A percentile compares a stretch with the other conserved stretches of the same genome.
Evolutionary conservation across 1,140 invertebrate species (phyloP).

Genomic region (Achroia grisella): DNA sequence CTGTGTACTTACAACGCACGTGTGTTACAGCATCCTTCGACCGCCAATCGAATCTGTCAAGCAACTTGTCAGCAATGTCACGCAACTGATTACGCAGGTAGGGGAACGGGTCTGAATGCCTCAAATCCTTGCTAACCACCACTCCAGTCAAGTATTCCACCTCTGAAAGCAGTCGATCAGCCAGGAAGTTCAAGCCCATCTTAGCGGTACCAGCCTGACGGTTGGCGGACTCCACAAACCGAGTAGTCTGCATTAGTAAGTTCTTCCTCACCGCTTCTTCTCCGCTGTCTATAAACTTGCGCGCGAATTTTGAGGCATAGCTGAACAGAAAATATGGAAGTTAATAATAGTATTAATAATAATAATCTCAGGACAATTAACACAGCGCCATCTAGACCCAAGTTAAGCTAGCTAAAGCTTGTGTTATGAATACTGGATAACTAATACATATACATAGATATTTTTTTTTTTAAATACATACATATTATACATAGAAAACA

Average conservation of each 20-base stretch:
- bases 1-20: slow-evolving; percentile 26
- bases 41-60: slow-evolving; percentile 41
- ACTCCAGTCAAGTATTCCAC: slow-evolving; percentile 20
- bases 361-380: too few species aligned
- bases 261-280: slow-evolving; percentile 50
- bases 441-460: too few species aligned
- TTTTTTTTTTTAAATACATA: too few species aligned
- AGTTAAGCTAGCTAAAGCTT: too few species aligned
- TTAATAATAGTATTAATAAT: too few species aligned
- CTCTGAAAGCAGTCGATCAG: slow-evolving; percentile 33
- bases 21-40: slow-evolving; percentile 33
- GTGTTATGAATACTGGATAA: too few species aligned
- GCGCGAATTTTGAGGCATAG: slow-evolving; percentile 24
- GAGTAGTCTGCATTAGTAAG: slow-evolving; percentile 28
- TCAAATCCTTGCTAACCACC: slow-evolving; percentile 7
- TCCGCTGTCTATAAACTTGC: slow-evolving; percentile 29
- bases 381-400: too few species aligned
- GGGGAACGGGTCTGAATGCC: slow-evolving; percentile 21
- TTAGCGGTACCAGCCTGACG: slow-evolving; percentile 33
- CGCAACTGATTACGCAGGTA: slow-evolving; percentile 13
- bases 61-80: slow-evolving; percentile 15
- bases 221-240: slow-evolving; percentile 39
- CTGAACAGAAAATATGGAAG: slow-evolving; percentile 14
- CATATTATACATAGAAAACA: too few species aligned
- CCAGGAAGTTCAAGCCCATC: slow-evolving; percentile 31